phyloP scores from a whole-genome alignment of 2,113 vertebrate genomes.

The Menidia beryllina region DNA sequence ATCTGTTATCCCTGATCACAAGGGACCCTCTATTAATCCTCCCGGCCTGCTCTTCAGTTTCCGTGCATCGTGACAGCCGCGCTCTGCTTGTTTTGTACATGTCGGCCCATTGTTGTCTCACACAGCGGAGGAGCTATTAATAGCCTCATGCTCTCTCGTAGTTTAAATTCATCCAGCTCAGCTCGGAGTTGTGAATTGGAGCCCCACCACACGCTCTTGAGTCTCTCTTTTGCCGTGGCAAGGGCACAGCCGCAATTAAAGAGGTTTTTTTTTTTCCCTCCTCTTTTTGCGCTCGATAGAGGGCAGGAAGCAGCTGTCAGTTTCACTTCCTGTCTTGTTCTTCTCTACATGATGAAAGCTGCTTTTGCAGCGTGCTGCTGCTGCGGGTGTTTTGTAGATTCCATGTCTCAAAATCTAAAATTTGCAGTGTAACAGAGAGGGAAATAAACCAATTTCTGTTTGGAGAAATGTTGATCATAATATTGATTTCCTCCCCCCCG shows the following conservation, averaged over 20 bases:
- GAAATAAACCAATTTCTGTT: not conserved
- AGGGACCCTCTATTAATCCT: slow-evolving; percentile 61
- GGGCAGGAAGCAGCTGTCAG: slow-evolving; percentile 63
- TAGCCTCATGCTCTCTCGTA: slow-evolving; percentile 64
- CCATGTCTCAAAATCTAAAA: no score
- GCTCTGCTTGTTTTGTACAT: slow-evolving; percentile 57
- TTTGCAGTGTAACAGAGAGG: not conserved
- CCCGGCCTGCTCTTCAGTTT: slow-evolving; percentile 51
- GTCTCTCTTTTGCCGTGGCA: slow-evolving; percentile 23
- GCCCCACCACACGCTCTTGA: slow-evolving; percentile 41
- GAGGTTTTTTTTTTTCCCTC: not conserved
- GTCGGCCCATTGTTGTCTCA: slow-evolving; percentile 61
- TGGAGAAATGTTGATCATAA: not conserved
- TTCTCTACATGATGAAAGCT: not conserved
- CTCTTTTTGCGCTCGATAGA: slow-evolving; percentile 36
- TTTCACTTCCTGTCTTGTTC: slow-evolving; percentile 56
- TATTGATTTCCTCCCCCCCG: not conserved
- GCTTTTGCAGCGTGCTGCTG: not conserved
- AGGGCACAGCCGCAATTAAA: slow-evolving; percentile 41
- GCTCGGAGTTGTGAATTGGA: slow-evolving; percentile 65
- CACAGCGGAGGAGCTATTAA: slow-evolving; percentile 66
- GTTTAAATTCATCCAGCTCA: slow-evolving; percentile 69
- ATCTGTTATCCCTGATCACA: slow-evolving; percentile 56
- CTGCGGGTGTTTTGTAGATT: slow-evolving; percentile 5
- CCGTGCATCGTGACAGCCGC: slow-evolving; percentile 46